These are phyloP conservation scores for Brachionus sp. DNA, from an alignment of 1,140 invertebrate species.

Conservation along the genomic window DNA sequence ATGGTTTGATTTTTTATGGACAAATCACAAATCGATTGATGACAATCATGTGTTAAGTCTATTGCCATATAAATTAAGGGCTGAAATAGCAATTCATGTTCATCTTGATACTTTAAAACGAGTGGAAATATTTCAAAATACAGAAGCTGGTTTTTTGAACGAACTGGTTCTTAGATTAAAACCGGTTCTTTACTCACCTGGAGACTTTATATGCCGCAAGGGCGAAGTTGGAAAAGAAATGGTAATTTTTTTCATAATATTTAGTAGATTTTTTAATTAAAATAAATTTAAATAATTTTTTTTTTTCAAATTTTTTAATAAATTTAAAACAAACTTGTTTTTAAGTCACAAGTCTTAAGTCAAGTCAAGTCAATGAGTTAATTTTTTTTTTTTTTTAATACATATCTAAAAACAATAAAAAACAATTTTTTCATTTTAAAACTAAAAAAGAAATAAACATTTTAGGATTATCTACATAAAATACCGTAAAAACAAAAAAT, in stretches of 20 bases:
- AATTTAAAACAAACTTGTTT: no score
- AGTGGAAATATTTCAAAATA: slow-evolving; percentile 93
- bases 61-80: slow-evolving; percentile 83
- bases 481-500: no score
- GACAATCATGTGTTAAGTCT: slow-evolving; percentile 71
- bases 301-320: no score
- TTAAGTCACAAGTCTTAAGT: no score
- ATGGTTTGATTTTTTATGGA: slow-evolving; percentile 71
- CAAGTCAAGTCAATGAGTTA: no score
- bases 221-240: slow-evolving; percentile 95
- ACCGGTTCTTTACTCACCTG: slow-evolving; percentile 92
- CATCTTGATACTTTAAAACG: slow-evolving; percentile 94
- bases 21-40: slow-evolving; percentile 95
- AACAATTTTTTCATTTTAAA: no score
- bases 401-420: no score
- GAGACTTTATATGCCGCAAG: slow-evolving; percentile 97
- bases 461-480: no score
- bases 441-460: no score
- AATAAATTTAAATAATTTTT: no score
- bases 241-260: slow-evolving; percentile 73
- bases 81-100: slow-evolving; percentile 97
- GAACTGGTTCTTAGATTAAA: slow-evolving; percentile 87
- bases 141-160: slow-evolving; percentile 94
- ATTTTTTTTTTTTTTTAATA: no score
- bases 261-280: not conserved